A percentile compares a stretch with the other conserved stretches of the same genome.
These are phyloP conservation scores for Anoplius nigerrimus DNA, from an alignment of 2,888 invertebrate genomes.

Conservation along the genomic window DNA sequence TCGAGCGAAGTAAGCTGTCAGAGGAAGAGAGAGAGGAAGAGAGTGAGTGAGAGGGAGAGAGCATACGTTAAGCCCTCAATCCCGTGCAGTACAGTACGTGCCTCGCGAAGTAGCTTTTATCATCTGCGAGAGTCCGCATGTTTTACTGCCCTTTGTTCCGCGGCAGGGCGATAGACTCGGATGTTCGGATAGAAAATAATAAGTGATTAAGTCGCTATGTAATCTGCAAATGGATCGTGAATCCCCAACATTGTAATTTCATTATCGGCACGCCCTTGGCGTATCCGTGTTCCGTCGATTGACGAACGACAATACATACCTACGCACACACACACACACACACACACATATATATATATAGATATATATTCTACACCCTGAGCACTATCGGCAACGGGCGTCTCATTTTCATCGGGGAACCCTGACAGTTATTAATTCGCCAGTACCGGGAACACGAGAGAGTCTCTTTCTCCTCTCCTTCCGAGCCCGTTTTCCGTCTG, in stretches of 20 bases:
- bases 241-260: neutral
- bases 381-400: constrained; percentile 26
- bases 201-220: neutral
- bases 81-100: too few relatives aligned
- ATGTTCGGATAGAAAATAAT: neutral
- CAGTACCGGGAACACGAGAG: constrained; percentile 31
- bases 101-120: too few relatives aligned
- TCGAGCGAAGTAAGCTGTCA: neutral
- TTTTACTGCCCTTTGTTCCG: neutral
- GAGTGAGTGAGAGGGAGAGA: too few relatives aligned
- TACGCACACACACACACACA: too few relatives aligned
- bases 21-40: neutral
- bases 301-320: constrained; percentile 14
- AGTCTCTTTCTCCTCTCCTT: constrained; percentile 4
- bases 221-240: constrained; percentile 1
- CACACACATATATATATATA: too few relatives aligned
- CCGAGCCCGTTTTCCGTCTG: neutral
- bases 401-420: constrained; percentile 45
- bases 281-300: constrained; percentile 24
- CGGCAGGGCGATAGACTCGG: neutral
- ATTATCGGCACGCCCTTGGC: constrained; percentile 36
- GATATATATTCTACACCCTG: too few relatives aligned
- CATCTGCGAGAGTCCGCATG: too few relatives aligned
- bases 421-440: constrained; percentile 50
- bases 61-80: neutral